Base-by-base conservation (phyloP, 2,113 vertebrate genomes). In the Caracal caracal region DNA sequence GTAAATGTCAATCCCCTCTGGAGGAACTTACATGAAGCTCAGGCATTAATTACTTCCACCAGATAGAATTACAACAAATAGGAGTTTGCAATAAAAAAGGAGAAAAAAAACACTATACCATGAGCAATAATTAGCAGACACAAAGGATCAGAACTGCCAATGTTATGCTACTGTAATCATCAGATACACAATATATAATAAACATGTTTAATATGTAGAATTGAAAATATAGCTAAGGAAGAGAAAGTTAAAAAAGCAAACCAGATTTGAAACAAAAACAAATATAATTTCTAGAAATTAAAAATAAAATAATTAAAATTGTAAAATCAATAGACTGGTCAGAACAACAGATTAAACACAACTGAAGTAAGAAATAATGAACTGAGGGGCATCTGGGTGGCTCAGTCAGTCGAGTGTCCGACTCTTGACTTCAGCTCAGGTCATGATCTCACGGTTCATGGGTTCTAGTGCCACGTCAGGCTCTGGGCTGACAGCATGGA, bases 241-340 rank as follows among this genome's bases (percentile, higher is more conserved):
- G 24, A 76, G 6, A 63, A 73, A 75, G n/a, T 56, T 30, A 84
- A 89, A 84, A 47, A 1, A 66, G 12, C 33, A 68, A 49, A 68
- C 68, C 11, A 33, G 61, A 90, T 90, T 78, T 95, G 61, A 85
- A 90, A 85, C 70, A 90, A 90, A 73, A 49, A 73, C 40, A 81
- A 88, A 43, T 35, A 43, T 35, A 61, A 94, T 81, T 63, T 61
- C 75, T 71, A 71, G 84, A 88, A 49, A 80, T 84, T 24, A 75
- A 82, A 89, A 80, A 49, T 59, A 59, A 94, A 75, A 82, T 66
- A 75, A 66, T 84, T 84, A 49, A 83, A 94, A 66, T 84, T 76
- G 35, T 68, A 90, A 84, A 84, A 76, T 90, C 68, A 66, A 66
- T 28, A 56, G 28, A 66, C 37, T 68, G 16, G 24, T 78, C 26